A percentile compares a stretch with the other conserved stretches of the same genome.
Conservation (phyloP, 2,888 invertebrate species). For the Drosophila anomalata region DNA sequence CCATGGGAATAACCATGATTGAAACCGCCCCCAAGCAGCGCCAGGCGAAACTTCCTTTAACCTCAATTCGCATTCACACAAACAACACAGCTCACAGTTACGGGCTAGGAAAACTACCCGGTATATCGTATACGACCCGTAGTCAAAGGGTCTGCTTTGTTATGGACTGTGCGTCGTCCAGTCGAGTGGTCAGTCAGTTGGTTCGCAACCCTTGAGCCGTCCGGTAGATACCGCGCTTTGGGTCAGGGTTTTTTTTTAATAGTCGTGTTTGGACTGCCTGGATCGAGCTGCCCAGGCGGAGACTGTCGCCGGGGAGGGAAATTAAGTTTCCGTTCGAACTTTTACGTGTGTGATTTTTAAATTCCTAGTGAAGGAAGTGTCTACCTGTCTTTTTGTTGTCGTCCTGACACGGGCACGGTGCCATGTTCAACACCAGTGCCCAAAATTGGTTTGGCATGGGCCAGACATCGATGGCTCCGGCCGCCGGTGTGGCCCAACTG, state of each 20-base stretch:
- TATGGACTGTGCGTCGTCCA: conserved; percentile 70
- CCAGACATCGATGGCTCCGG: conserved; percentile 48
- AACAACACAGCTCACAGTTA: conserved; percentile 30
- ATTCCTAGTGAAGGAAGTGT: conserved; percentile 50
- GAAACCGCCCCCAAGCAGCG: conserved; percentile 51
- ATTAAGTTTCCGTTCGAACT: conserved; percentile 22
- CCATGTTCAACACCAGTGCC: conserved; percentile 81
- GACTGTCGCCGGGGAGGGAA: conserved; percentile 47
- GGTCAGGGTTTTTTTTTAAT: conserved; percentile 15
- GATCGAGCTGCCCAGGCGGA: conserved; percentile 38
- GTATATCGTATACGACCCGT: conserved; percentile 30
- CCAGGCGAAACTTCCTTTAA: conserved; percentile 80
- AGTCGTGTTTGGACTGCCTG: neutral
- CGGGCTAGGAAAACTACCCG: conserved; percentile 65
- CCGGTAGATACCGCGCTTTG: conserved; percentile 51
- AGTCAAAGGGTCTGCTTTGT: conserved; percentile 55
- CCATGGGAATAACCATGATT: conserved; percentile 38
- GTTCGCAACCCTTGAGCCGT: conserved; percentile 77
- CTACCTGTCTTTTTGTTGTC: conserved; percentile 12
- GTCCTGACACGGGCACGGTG: conserved; percentile 12
- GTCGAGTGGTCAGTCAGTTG: conserved; percentile 82
- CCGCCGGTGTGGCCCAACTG: conserved; percentile 53
- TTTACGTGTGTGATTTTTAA: conserved; percentile 39
- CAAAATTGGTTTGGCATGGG: conserved; percentile 82
- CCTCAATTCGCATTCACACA: conserved; percentile 77